These are phyloP conservation scores for Lepidostoma basale DNA, from an alignment of 1,140 invertebrate species.

Conservation along the genomic window DNA sequence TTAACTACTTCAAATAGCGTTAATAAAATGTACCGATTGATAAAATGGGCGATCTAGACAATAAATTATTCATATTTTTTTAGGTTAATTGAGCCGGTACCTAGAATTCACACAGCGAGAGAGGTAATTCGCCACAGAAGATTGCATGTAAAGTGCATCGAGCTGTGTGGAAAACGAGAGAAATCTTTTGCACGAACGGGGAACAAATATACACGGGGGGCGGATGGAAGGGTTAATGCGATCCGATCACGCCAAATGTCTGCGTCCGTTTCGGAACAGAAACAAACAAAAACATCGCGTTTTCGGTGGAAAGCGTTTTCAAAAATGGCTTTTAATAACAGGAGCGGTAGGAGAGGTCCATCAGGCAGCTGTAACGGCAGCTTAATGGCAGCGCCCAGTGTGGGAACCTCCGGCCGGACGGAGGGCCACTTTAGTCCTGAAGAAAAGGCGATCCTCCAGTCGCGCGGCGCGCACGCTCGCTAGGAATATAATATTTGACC, in stretches of 20 bases:
- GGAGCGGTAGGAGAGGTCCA: conserved; percentile 41
- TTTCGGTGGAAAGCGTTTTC: conserved; percentile 39
- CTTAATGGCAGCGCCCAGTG: conserved; percentile 41
- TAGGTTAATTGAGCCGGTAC: no score
- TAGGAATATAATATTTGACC: no score
- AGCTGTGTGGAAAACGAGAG: conserved; percentile 25
- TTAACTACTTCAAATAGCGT: no score
- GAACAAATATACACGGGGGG: conserved; percentile 41
- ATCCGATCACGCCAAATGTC: conserved; percentile 42
- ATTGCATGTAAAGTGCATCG: conserved; percentile 1
- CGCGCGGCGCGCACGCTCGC: no score
- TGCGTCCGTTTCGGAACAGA: conserved; percentile 23
- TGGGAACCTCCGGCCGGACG: no score
- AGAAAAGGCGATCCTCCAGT: background rate
- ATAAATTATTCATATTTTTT: no score
- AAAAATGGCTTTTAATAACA: conserved; percentile 47
- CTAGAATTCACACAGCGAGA: no score
- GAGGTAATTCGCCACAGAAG: background rate
- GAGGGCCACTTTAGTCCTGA: no score
- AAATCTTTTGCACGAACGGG: conserved; percentile 42
- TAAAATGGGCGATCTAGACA: no score
- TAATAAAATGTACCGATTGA: no score
- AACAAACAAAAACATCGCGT: conserved; percentile 37
- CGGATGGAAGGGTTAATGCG: conserved; percentile 38
- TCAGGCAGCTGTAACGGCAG: conserved; percentile 34